Evolutionary conservation across 2,113 vertebrate genomes (phyloP).

Genomic region (Donacobius atricapilla): DNA sequence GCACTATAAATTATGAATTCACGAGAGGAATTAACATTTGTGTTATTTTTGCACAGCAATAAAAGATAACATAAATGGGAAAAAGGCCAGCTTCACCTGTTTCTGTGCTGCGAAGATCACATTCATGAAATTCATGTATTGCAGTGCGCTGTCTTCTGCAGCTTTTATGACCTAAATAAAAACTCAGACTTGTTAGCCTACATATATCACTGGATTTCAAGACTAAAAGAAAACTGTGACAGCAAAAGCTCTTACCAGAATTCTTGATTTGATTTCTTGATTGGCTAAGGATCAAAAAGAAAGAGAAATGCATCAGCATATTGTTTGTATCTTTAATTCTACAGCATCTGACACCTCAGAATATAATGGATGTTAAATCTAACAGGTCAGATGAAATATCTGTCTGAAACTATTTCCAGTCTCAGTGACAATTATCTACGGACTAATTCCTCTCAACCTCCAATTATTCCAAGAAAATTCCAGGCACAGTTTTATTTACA

Average conservation of each 20-base stretch:
- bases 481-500: not conserved
- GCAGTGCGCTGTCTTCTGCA: slow-evolving; percentile 88
- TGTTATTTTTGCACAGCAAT: not conserved
- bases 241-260: slow-evolving; percentile 82
- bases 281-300: slow-evolving; percentile 73
- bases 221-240: not conserved
- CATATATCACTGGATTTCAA: not conserved
- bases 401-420: not conserved
- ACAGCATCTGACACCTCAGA: not conserved
- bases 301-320: not conserved
- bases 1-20: not conserved
- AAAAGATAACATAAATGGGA: not conserved
- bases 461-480: not conserved
- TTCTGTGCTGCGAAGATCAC: slow-evolving; percentile 97
- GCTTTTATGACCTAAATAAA: slow-evolving; percentile 90
- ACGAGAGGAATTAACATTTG: not conserved
- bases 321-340: not conserved
- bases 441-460: not conserved
- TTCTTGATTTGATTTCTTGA: slow-evolving; percentile 91
- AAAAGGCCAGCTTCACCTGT: slow-evolving; percentile 75
- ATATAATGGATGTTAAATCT: not conserved
- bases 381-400: not conserved
- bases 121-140: slow-evolving; percentile 99
- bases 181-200: not conserved
- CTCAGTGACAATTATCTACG: not conserved